Base-by-base conservation (phyloP, 2,888 invertebrate genomes). In the Heliothis peltigera region DNA sequence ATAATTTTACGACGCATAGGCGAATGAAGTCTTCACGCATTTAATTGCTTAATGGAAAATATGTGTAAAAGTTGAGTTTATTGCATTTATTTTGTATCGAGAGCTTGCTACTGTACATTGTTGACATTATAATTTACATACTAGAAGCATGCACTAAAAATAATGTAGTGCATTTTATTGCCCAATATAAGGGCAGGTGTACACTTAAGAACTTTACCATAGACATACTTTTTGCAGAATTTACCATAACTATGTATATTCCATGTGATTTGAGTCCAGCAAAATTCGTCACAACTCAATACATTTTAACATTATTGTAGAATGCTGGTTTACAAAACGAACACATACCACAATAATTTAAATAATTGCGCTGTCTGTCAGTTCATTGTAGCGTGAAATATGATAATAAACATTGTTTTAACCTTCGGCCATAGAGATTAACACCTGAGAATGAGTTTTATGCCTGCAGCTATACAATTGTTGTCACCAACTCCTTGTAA, bases 341-440 rank as follows among this genome's bases (percentile, higher is more conserved):
- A 53, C 54, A 44, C 51, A 44, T 69, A 43, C 51, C 51, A 51
- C 22, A 47, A 53, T 54, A 52, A 71, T 71, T 75, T 63, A 63
- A 62, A 75, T 75, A 63, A 72, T 75, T 75, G 35, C 57, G 22
- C 46, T 68, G 56, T 68, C 69, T 58, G 71, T 61, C 73, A 57
- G 47, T 70, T 60, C 51, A 60, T 75, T 71, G 47, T 57, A 17
- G 59, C 63, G 58, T 64, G 64, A 64, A 72, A 75, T 75, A 70
- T 76, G 71, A 70, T 64, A 75, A 64, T 76, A 53, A 64, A 64
- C 71, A 72, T 75, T 70, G 62, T 75, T 18, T 55, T 74, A 74
- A 65, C 76, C 75, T 76, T 74, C 58, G 75, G 39, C 46, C 47
- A 47, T 75, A 64, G 59, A 70, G 48, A 39, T 48, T 57, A 64